Base-by-base conservation (phyloP, 1,140 invertebrate species). In the Antheraea pernyi region DNA sequence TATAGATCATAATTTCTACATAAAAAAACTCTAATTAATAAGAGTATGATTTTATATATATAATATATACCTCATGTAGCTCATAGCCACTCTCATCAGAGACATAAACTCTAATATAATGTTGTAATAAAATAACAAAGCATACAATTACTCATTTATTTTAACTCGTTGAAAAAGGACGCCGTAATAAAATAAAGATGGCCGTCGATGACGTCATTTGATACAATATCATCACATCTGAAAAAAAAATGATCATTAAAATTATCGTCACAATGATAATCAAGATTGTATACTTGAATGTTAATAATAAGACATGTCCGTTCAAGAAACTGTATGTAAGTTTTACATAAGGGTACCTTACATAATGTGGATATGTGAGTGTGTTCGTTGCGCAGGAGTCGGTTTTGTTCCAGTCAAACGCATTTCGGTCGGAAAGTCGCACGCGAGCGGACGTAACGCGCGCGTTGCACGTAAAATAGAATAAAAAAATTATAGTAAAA, bases 361-460 rank as follows among this genome's bases (percentile, higher is more conserved):
- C 70, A 79, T 81, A 79, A 63, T 76, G 73, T 71, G 71, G 74
- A 73, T 79, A 80, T 80, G 72, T 77, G 71, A 59, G 75, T 73
- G 76, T 71, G 72, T 64, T 69, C 70, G 71, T 68, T 86, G 88
- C 88, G 86, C 86, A 66, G 74, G 85, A 81, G 86, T 81, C 69
- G 77, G 39, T 61, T 68, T 60, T 81, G 88, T 91, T 91, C 88
- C 88, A 91, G 82, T 88, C 77, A 86, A 80, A n/a, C 88, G 88
- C 88, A 91, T 91, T 91, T 89, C 78, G 75, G 73, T 81, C 39
- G 65, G 63, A 69, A 71, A 68, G 65, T 67, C 19, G 60, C 19
- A 13, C 19, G 61, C 81, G 75, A 39, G 68, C 69, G 72, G 59
- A 39, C 79, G 72, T 74, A 83, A 13, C 85, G 88, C 78, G 67